These are phyloP conservation scores for Spodoptera picta DNA, from an alignment of 2,888 invertebrate genomes.

Conservation along the genomic window DNA sequence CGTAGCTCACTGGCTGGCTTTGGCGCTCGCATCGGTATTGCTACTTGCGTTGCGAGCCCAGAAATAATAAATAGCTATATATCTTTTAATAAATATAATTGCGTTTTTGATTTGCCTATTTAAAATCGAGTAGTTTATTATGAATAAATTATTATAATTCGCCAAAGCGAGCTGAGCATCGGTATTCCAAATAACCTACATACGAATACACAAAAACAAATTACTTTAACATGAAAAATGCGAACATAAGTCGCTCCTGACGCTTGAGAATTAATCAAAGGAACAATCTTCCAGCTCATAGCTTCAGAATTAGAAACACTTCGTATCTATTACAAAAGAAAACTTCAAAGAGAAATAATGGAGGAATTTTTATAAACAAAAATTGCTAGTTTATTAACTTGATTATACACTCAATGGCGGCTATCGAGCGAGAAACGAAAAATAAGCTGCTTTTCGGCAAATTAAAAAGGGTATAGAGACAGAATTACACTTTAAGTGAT, in stretches of 20 bases:
- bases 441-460: constrained; percentile 15
- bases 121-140: background rate
- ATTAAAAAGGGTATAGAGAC: too few relatives aligned
- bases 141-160: too few relatives aligned
- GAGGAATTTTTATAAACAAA: constrained; percentile 56
- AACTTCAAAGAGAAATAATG: constrained; percentile 63
- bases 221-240: constrained; percentile 43
- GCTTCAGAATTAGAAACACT: constrained; percentile 69
- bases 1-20: too few relatives aligned
- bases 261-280: constrained; percentile 71
- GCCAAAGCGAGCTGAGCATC: too few relatives aligned
- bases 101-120: background rate
- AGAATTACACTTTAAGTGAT: too few relatives aligned
- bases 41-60: too few relatives aligned
- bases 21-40: too few relatives aligned
- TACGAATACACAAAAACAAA: constrained; percentile 13
- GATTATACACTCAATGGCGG: constrained; percentile 38
- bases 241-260: constrained; percentile 35
- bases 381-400: constrained; percentile 62
- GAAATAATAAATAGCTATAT: background rate
- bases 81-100: constrained; percentile 18
- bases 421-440: constrained; percentile 15
- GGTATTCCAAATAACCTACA: background rate
- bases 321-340: constrained; percentile 71
- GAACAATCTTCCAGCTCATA: constrained; percentile 71